phyloP scores from a whole-genome alignment of 2,113 vertebrate species.

The Peucedramus taeniatus region DNA sequence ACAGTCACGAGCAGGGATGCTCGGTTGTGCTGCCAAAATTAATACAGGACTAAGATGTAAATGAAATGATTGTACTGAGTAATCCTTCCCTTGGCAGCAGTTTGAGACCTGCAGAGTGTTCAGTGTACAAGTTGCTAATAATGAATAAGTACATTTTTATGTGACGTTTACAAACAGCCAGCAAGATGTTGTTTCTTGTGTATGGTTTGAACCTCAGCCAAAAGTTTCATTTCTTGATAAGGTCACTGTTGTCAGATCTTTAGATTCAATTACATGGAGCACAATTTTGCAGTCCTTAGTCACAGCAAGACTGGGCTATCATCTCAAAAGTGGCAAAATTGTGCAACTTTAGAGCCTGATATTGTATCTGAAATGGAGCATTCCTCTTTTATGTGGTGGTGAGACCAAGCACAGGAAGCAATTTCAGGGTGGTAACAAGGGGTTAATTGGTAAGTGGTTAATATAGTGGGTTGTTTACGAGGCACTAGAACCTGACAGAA shows the following conservation, averaged over 20 bases:
- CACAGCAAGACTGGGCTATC: not conserved
- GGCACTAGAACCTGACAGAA: not conserved
- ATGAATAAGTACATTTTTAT: constrained; percentile 51
- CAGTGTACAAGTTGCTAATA: constrained; percentile 51
- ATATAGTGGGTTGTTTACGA: not conserved
- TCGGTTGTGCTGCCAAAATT: not conserved
- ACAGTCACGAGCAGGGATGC: not conserved
- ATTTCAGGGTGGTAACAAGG: not conserved
- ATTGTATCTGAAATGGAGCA: not conserved
- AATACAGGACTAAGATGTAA: not conserved
- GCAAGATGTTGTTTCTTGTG: constrained; percentile 14
- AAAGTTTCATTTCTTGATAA: constrained; percentile 56
- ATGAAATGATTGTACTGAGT: constrained; percentile 6
- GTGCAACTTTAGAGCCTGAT: not conserved
- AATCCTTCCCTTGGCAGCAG: constrained; percentile 21
- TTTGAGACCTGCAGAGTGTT: not conserved
- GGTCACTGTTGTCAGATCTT: constrained; percentile 49
- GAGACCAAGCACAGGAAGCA: not conserved
- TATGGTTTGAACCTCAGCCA: constrained; percentile 22
- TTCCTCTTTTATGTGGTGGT: not conserved
- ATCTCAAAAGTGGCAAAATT: not conserved
- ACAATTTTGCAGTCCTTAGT: constrained; percentile 27
- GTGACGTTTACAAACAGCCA: constrained; percentile 51
- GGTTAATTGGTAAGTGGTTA: not conserved
- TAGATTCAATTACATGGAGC: constrained; percentile 43